phyloP scores from a whole-genome alignment of 2,888 invertebrate genomes.

The Xestia ashworthii region DNA sequence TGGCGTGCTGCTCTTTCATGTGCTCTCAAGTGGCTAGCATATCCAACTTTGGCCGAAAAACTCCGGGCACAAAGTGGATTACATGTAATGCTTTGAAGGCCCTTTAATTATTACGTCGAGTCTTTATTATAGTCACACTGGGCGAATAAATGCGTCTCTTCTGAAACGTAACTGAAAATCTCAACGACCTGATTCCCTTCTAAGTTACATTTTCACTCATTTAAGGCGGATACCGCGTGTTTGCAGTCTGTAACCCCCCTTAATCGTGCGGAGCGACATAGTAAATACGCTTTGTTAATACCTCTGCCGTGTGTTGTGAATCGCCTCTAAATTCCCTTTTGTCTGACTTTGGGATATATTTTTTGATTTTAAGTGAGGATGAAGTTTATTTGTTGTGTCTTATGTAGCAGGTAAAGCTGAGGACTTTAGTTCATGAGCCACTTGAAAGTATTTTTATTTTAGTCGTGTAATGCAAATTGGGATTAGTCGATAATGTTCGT shows the following conservation, averaged over 20 bases:
- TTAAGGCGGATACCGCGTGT: neutral
- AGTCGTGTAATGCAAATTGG: too few species aligned
- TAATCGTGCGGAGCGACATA: conserved; percentile 66
- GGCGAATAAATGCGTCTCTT: neutral
- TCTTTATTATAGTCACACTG: neutral
- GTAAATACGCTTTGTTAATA: conserved; percentile 62
- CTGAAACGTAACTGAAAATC: neutral
- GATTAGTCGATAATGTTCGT: too few species aligned
- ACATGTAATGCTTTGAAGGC: too few species aligned
- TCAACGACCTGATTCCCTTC: neutral
- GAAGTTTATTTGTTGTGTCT: neutral
- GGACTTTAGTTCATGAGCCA: too few species aligned
- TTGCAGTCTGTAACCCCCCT: conserved; percentile 19
- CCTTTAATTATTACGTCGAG: neutral
- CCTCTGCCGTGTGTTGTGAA: conserved; percentile 52
- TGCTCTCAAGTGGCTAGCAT: too few species aligned
- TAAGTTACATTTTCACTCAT: neutral
- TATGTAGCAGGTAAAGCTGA: too few species aligned
- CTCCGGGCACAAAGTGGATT: too few species aligned
- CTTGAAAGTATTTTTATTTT: too few species aligned
- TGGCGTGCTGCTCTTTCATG: too few species aligned
- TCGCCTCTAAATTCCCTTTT: conserved; percentile 50
- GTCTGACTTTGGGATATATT: conserved; percentile 21
- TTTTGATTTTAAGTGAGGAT: neutral
- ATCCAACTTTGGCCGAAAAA: too few species aligned